Evolutionary conservation across 1,140 invertebrate genomes (phyloP), one percentile per base, ranked within the genome.

Genomic region (Batillaria attramentaria): DNA sequence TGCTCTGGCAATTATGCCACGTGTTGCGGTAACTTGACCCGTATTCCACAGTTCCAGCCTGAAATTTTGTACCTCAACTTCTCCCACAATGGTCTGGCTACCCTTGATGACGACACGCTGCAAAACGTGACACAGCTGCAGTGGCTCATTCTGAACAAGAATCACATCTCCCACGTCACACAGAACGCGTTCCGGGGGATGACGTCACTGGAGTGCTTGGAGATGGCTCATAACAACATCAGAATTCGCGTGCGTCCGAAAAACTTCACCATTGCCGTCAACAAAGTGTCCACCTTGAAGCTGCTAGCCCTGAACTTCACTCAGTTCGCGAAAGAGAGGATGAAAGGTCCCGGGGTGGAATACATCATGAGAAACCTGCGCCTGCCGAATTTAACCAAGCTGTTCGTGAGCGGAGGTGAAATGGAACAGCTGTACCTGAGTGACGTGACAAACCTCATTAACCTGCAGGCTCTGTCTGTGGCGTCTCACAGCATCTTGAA

Each of bases 101-200:
- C 13, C 13, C 28, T 75, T 33, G 73, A 75, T 33, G 16, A 28
- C 28, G 24, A 41, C 20, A 28, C 57, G 20, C 28, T 75, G 10
- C n/a, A 13, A 41, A 75, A 75, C 39, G 33, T 24, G 20, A 75
- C 73, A 20, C 33, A 62, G 35, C 54, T 75, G 31, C 33, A 42
- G 39, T 37, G 33, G 73, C 54, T 75, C 35, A 62, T 75, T 57
- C 37, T 75, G 35, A 75, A 65, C 73, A 65, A 39, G n/a, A 75
- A 75, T 39, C 60, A 75, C 43, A 62, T 75, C 35, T 75, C 73
- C 39, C 24, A 28, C 35, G 39, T 75, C 54, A 24, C 8, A 5
- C 28, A 50, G 0, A 39, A 75, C 37, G 54, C 73, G 0, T 39
- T 75, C 54, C 16, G 28, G 4, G 31, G 62, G 0, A 42, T 75